Evolutionary conservation across 2,888 invertebrate genomes (phyloP), one percentile per base, ranked within the genome.

Genomic region (Cataglyphis cursor): DNA sequence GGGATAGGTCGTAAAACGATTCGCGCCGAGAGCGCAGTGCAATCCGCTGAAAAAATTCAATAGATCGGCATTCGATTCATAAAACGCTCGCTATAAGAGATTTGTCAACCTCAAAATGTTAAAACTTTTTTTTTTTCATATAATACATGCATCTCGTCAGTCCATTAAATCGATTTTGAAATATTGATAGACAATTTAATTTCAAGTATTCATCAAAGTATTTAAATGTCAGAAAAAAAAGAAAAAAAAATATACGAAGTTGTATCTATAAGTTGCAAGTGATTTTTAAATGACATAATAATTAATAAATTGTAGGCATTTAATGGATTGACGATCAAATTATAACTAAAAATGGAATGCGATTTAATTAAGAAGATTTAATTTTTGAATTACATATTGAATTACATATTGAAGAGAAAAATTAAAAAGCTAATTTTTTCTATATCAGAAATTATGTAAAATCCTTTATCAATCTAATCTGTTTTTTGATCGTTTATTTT

Each of bases 1-100:
- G 57, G 57, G 41, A 78, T 44, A 31, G 57, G 35, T 76, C 76
- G 76, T 76, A 76, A 78, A 78, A 68, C 70, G 70, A 78, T 70
- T 78, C 70, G 59, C 78, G 18, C 31, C 44, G 44, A 31, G 44
- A 70, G 6, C 21, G 6, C 21, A 6, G 31, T 8, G 68, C 5
- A 31, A 70, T 57, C 21, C 35, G 51, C 18, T 35, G 31, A 57
- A 70, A 70, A 76, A 76, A n/a, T 31, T 66, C 38, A 57, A 57
- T 31, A 28, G 41, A 31, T 41, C 70, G 70, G 31, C 31, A 41
- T 57, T 57, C 28, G 24, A 54, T 38, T 66, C 54, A 24, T 38
- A 24, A 64, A 74, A 62, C 3, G 15, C n/a, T 21, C 35, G 18
- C 21, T 54, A 24, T n/a, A 35, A 76, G 31, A 64, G 51, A 65